Base-by-base conservation (phyloP, 1,140 invertebrate genomes). In the Campoletis sonorensis region DNA sequence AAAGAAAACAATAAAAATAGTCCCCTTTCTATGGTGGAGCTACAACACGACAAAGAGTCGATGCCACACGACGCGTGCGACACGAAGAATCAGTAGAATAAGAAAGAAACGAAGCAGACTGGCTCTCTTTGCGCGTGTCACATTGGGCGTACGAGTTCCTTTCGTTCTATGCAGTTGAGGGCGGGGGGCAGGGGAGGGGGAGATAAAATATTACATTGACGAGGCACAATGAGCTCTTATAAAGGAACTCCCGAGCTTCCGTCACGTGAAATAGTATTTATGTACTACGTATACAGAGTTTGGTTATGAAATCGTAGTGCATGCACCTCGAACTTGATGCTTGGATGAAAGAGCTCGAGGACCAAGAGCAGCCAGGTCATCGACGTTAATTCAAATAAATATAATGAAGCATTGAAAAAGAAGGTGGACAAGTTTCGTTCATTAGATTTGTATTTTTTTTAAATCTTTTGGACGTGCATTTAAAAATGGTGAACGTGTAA, bases 131-230 rank as follows among this genome's bases (percentile, higher is more conserved):
- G 61, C 30, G 27, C 30, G 67, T 70, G 67, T 33, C 30, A 15
- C 16, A 70, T 18, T 33, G 30, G 18, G 67, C 67, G 26, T 70
- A n/a, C 26, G 7, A 18, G 16, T 58, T 58, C 11, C 27, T 70
- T 33, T n/a, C 3, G 16, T 1, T 70, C 30, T 70, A 30, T 33
- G 8, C 45, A 26, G 16, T 18, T 54, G 23, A n/a, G n/a, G n/a
- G n/a, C n/a, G n/a, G n/a, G n/a, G n/a, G n/a, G n/a, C n/a, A n/a
- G n/a, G n/a, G n/a, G n/a, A n/a, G 5, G 54, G 72, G 45, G 23
- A 54, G 72, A 75, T 75, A 75, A 75, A 75, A 75, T 45, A 75
- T 75, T 45, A 75, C 40, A 26, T 33, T 70, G 67, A 70, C 67
- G 27, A 54, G 45, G 26, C 15, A 75, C 49, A 75, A 75, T 49